phyloP scores from a whole-genome alignment of 2,113 vertebrate genomes.

The Semicossyphus pulcher region DNA sequence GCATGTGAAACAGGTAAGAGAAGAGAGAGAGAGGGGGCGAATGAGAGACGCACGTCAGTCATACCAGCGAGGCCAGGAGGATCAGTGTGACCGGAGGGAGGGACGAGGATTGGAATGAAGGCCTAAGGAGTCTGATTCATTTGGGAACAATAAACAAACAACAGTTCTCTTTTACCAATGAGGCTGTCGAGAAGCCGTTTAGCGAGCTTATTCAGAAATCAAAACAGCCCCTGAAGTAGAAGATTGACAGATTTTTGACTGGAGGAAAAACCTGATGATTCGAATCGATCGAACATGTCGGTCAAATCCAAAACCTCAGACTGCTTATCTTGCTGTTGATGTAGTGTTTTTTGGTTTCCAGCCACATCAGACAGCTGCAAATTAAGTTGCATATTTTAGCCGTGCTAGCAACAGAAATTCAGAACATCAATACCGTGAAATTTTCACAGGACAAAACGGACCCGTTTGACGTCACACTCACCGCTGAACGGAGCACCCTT shows the following conservation, averaged over 20 bases:
- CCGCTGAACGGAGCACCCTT: no score
- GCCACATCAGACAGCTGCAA: background rate
- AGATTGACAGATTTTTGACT: slow-evolving; percentile 10
- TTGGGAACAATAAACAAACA: slow-evolving; percentile 9
- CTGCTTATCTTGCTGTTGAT: background rate
- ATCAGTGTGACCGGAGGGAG: background rate
- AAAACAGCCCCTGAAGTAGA: background rate
- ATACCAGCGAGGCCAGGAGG: slow-evolving; percentile 1
- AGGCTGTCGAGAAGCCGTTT: background rate
- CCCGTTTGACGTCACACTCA: no score
- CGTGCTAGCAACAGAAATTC: no score
- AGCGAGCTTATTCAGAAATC: slow-evolving; percentile 5
- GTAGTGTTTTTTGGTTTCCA: background rate
- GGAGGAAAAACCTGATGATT: no score
- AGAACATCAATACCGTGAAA: no score
- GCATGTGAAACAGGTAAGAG: slow-evolving; percentile 40
- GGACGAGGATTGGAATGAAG: slow-evolving; percentile 9
- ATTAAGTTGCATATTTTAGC: no score
- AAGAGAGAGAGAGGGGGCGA: slow-evolving; percentile 13
- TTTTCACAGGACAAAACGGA: no score
- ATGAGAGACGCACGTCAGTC: slow-evolving; percentile 26
- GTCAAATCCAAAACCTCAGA: slow-evolving; percentile 16
- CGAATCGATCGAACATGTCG: no score
- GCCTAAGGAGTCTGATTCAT: slow-evolving; percentile 22
- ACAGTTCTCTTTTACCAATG: background rate